Evolutionary conservation across 2,888 invertebrate genomes (phyloP), one percentile per base, ranked within the genome.

Genomic region (Camptogramma bilineatum): DNA sequence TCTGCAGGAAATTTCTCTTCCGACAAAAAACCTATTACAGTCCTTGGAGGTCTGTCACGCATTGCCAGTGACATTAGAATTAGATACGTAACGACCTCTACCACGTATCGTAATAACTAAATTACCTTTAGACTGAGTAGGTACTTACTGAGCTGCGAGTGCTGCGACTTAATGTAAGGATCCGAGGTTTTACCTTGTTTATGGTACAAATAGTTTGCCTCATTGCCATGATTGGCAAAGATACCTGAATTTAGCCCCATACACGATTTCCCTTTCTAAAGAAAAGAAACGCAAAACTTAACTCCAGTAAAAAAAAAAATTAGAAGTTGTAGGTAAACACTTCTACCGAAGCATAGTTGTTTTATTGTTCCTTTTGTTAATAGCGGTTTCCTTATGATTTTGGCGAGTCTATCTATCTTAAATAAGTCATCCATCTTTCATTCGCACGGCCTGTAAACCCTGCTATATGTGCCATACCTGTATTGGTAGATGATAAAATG

Each of bases 401-500:
- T 13, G 13, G 34, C 10, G 34, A 39, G 13, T 39, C 34, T 39
- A 39, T 2, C 34, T 39, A 19, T 13, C 21, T 7, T 24, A 0
- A 44, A 46, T 48, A 34, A 34, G 78, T 79, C 79, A 77, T 84
- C 77, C 79, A 80, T 77, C 77, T 79, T 81, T 81, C 80, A 85
- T 87, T 86, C 86, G 85, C 85, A 85, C 83, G 82, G 82, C 79
- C 73, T 76, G 75, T 71, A 71, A 77, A 48, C 70, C 58, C 48
- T 65, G 18, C 47, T 56, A 44, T 53, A 48, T 42, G 39, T 50
- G 39, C 18, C 19, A 2, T 47, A 63, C 64, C 44, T 7, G 64
- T 66, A 89, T 87, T 84, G 88, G 86, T 83, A 84, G 90, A 91
- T 89, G 89, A 87, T 88, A 84, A 88, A 90, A 91, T 91, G 90